A percentile compares a stretch with the other conserved stretches of the same genome.
Conservation (phyloP, 1,140 invertebrate species). For the Aradophagus sp. region DNA sequence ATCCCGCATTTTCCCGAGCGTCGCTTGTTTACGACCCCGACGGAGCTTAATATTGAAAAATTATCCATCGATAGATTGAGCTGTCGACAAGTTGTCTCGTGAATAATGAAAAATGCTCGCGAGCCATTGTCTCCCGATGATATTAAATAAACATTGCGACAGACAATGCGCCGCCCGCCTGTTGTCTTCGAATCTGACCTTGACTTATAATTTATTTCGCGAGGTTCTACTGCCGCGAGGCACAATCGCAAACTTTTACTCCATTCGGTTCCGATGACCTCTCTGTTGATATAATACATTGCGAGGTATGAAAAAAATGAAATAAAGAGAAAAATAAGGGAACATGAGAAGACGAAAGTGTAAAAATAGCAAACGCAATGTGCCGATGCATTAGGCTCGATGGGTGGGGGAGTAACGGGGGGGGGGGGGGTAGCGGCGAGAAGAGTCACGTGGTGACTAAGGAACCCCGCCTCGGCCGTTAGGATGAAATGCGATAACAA, state of each 20-base stretch:
- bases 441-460: constrained; percentile 46
- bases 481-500: constrained; percentile 65
- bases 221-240: not conserved
- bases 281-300: no score
- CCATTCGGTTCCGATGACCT: not conserved
- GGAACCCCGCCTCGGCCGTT: constrained; percentile 50
- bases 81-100: constrained; percentile 9
- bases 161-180: constrained; percentile 1
- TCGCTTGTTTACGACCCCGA: no score
- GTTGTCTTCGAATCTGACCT: not conserved
- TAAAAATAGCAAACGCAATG: constrained; percentile 6
- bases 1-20: no score
- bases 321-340: no score
- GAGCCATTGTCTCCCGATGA: constrained; percentile 5
- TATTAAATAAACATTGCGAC: constrained; percentile 32
- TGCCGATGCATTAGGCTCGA: constrained; percentile 2
- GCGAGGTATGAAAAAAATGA: no score
- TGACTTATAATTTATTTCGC: constrained; percentile 19
- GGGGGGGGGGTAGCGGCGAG: constrained; percentile 3
- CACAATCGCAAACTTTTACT: not conserved
- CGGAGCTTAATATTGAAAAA: constrained; percentile 20
- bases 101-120: constrained; percentile 29
- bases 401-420: not conserved
- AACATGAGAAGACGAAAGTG: no score
- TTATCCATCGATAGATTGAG: constrained; percentile 6